A percentile compares a stretch with the other conserved stretches of the same genome.
Evolutionary conservation across 2,113 vertebrate species (phyloP).

Genomic region (Cyprinodon variegatus): DNA sequence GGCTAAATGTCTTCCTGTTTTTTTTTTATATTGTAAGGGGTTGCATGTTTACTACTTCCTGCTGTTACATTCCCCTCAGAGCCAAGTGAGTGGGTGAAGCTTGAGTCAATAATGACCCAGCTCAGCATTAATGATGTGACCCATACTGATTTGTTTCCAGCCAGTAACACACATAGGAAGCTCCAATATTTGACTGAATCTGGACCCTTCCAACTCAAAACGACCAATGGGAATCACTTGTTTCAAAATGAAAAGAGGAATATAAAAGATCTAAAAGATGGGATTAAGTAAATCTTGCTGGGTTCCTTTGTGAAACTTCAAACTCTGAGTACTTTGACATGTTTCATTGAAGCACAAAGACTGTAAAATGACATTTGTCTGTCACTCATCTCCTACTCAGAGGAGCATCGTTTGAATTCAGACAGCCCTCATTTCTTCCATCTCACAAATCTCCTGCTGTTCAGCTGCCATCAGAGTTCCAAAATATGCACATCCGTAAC

Average conservation of each 20-base stretch:
- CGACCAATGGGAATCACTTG: conserved; percentile 23
- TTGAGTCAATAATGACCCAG: conserved; percentile 25
- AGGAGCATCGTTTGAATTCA: conserved; percentile 27
- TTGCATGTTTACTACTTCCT: conserved; percentile 1
- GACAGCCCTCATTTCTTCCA: conserved; percentile 43
- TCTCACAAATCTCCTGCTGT: conserved; percentile 57
- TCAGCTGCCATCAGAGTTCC: conserved; percentile 34
- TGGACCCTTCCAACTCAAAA: conserved; percentile 5
- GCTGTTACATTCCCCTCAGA: conserved; percentile 22
- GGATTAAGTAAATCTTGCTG: neutral
- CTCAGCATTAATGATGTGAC: conserved; percentile 55
- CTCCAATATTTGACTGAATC: conserved; percentile 32
- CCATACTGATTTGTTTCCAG: conserved; percentile 54
- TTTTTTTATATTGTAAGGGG: neutral
- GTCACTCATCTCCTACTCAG: neutral
- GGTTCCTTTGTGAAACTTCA: conserved; percentile 11
- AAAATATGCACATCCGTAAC: neutral
- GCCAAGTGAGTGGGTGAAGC: conserved; percentile 22
- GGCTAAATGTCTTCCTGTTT: neutral
- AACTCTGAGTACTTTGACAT: conserved; percentile 15
- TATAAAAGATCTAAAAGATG: neutral
- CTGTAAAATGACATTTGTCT: conserved; percentile 17
- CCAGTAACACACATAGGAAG: conserved; percentile 28
- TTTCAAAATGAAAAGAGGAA: neutral
- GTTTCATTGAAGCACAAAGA: conserved; percentile 17